A percentile compares a stretch with the other conserved stretches of the same genome.
Evolutionary conservation across 2,797 vertebrate genomes (phyloP).

Genomic region (Chaunax sp.): DNA sequence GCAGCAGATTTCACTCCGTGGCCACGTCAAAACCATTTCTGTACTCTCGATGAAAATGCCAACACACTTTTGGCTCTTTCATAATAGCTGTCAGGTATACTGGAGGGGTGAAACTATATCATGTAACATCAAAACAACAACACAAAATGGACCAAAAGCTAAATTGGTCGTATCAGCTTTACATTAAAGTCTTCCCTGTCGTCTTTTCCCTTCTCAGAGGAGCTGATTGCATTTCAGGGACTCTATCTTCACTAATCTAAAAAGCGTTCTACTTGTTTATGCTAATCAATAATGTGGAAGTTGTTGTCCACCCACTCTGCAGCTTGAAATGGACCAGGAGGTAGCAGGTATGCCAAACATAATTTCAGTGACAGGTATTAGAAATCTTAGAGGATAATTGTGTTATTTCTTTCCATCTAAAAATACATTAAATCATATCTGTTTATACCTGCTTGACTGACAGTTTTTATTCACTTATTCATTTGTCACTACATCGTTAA

Average conservation of each 20-base stretch:
- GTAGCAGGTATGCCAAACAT: slow-evolving; percentile 42
- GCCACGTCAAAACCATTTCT: slow-evolving; percentile 16
- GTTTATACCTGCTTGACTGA: no score
- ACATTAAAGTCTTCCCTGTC: background rate
- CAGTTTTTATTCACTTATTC: no score
- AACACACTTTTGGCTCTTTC: slow-evolving; percentile 17
- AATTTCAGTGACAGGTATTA: slow-evolving; percentile 19
- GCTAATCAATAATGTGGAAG: slow-evolving; percentile 27
- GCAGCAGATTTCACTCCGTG: slow-evolving; percentile 34
- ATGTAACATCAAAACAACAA: slow-evolving; percentile 19
- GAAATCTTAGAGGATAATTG: slow-evolving; percentile 9
- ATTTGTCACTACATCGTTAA: no score
- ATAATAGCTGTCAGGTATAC: slow-evolving; percentile 24
- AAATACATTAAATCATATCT: no score
- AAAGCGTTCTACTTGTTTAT: slow-evolving; percentile 28
- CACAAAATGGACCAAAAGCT: slow-evolving; percentile 6
- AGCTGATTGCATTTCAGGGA: slow-evolving; percentile 11
- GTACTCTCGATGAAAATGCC: slow-evolving; percentile 32
- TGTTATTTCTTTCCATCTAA: background rate
- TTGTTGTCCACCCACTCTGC: slow-evolving; percentile 37
- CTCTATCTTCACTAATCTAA: background rate
- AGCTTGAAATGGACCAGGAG: slow-evolving; percentile 27
- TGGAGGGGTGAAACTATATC: background rate
- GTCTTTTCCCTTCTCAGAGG: background rate
- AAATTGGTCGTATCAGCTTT: background rate